Evolutionary conservation across 2,888 invertebrate genomes (phyloP).

Genomic region (Leistus spinibarbis): DNA sequence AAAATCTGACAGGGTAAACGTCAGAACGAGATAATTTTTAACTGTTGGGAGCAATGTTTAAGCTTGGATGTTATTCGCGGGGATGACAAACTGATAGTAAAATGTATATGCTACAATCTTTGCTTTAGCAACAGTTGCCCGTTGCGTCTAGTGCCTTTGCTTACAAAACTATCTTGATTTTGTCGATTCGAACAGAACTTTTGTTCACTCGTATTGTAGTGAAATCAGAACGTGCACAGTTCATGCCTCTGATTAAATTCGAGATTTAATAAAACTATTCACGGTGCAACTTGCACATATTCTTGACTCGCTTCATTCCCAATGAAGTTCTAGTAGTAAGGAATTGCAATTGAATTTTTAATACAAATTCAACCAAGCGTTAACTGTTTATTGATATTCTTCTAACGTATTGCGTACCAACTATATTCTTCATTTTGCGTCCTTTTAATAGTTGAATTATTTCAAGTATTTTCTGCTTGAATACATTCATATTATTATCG

Average conservation of each 20-base stretch:
- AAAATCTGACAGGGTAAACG: constrained; percentile 3
- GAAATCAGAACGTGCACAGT: neutral
- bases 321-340: neutral
- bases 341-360: constrained; percentile 18
- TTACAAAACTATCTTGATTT: constrained; percentile 19
- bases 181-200: neutral
- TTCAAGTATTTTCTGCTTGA: too few relatives aligned
- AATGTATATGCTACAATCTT: constrained; percentile 22
- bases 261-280: constrained; percentile 19
- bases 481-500: too few relatives aligned
- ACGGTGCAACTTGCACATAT: constrained; percentile 18
- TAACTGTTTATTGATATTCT: too few relatives aligned
- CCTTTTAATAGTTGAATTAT: too few relatives aligned
- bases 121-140: constrained; percentile 27
- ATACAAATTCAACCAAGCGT: constrained; percentile 15
- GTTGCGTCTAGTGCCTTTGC: neutral
- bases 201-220: too few relatives aligned
- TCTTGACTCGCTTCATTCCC: neutral
- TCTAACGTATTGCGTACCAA: too few relatives aligned
- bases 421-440: too few relatives aligned
- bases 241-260: constrained; percentile 6
- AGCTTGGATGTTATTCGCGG: neutral
- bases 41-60: constrained; percentile 10
- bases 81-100: constrained; percentile 23
- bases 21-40: constrained; percentile 5